Conservation (phyloP, 2,113 vertebrate genomes). For the Siniperca chuatsi region DNA sequence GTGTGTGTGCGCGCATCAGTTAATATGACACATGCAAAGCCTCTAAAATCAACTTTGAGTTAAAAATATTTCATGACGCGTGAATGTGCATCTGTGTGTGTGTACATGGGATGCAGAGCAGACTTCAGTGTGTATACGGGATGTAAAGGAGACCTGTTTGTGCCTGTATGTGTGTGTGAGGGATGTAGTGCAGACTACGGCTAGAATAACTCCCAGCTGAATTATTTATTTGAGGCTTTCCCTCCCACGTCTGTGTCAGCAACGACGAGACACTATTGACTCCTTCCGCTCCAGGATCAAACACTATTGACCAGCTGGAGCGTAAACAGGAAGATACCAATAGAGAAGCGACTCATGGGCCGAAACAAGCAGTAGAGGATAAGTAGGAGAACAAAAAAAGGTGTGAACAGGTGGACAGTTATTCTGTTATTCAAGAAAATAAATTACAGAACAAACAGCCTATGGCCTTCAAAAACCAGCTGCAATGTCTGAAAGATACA, state of each 20-base stretch:
- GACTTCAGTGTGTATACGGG: constrained; percentile 41
- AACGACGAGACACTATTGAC: constrained; percentile 30
- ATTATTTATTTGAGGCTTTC: constrained; percentile 33
- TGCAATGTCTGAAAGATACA: no score
- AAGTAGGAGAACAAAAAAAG: background rate
- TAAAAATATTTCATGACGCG: background rate
- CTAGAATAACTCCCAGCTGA: constrained; percentile 54
- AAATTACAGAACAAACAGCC: background rate
- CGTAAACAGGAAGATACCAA: constrained; percentile 75
- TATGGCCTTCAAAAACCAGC: background rate
- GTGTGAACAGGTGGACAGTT: constrained; percentile 11
- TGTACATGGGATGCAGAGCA: constrained; percentile 56
- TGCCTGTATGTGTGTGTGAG: constrained; percentile 2
- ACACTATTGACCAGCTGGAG: constrained; percentile 22
- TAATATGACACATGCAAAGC: background rate
- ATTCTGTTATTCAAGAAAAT: background rate
- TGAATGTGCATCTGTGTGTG: constrained; percentile 2
- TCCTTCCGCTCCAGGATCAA: constrained; percentile 55
- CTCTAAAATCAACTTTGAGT: background rate
- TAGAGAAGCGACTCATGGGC: constrained; percentile 50
- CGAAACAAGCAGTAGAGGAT: background rate
- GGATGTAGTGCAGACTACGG: constrained; percentile 66
- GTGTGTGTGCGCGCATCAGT: background rate
- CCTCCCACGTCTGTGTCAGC: constrained; percentile 9
- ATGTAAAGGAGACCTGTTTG: constrained; percentile 52